Evolutionary conservation across 1,140 invertebrate genomes (phyloP).

Genomic region (Cotesia glomerata): DNA sequence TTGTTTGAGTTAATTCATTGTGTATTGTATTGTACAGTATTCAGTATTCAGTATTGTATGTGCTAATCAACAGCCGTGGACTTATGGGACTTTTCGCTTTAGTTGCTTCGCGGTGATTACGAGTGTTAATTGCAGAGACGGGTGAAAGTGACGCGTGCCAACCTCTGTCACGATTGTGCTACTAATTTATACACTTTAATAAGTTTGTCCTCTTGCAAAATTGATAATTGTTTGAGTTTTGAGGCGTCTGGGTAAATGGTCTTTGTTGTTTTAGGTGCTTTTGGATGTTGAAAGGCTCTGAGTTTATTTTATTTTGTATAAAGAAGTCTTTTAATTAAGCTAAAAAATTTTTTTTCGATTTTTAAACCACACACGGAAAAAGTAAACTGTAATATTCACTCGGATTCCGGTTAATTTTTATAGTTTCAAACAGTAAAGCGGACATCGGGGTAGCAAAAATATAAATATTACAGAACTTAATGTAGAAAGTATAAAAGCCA

Average conservation of each 20-base stretch:
- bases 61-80: neutral
- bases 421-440: too few species aligned
- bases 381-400: too few species aligned
- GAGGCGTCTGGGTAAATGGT: neutral
- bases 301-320: too few species aligned
- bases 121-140: constrained; percentile 35
- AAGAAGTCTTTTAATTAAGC: too few species aligned
- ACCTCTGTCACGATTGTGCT: constrained; percentile 27
- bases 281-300: too few species aligned
- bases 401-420: too few species aligned
- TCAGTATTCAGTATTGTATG: neutral
- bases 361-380: too few species aligned
- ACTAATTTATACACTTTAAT: constrained; percentile 5
- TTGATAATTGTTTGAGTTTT: neutral
- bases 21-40: neutral
- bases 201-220: neutral
- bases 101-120: constrained; percentile 27
- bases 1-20: neutral
- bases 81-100: neutral
- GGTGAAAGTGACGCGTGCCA: constrained; percentile 39
- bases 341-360: too few species aligned
- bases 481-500: too few species aligned
- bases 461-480: too few species aligned
- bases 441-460: too few species aligned
- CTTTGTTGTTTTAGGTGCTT: too few species aligned